Evolutionary conservation across 2,797 vertebrate species (phyloP).

Genomic region (Adelosebastes latens): DNA sequence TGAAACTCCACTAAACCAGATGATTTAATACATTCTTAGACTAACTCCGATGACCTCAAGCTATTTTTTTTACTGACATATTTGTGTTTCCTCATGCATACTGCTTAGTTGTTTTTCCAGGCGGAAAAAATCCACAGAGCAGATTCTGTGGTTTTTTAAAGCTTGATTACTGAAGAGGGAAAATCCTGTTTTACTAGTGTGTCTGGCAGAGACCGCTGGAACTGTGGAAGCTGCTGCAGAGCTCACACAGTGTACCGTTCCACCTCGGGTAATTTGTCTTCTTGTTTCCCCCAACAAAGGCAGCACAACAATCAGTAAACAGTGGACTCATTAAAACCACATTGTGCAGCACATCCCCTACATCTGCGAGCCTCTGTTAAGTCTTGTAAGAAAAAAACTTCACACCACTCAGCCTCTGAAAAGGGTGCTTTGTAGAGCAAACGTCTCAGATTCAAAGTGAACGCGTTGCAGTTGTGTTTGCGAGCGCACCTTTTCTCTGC

Average conservation of each 20-base stretch:
- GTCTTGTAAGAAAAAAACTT: conserved; percentile 54
- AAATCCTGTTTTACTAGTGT: conserved; percentile 61
- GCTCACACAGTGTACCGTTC: background rate
- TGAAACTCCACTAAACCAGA: conserved; percentile 6
- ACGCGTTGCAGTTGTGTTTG: conserved; percentile 42
- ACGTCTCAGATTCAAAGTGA: conserved; percentile 54
- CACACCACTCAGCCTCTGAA: conserved; percentile 56
- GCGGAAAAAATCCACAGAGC: conserved; percentile 60
- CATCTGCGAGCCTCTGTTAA: conserved; percentile 41
- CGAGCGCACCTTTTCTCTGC: conserved; percentile 41
- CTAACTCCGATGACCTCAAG: conserved; percentile 42
- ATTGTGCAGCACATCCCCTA: conserved; percentile 44
- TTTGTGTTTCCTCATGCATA: conserved; percentile 55
- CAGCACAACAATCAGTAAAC: conserved; percentile 61
- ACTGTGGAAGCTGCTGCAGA: conserved; percentile 23
- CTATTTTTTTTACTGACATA: conserved; percentile 47
- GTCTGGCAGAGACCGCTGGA: conserved; percentile 33
- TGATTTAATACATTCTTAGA: conserved; percentile 32
- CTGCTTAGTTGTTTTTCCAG: conserved; percentile 57
- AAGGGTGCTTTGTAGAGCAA: conserved; percentile 51
- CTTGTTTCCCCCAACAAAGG: conserved; percentile 47
- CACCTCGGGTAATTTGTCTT: conserved; percentile 43
- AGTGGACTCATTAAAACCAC: conserved; percentile 65
- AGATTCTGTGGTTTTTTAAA: conserved; percentile 53
- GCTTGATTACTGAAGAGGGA: conserved; percentile 33